Evolutionary conservation across 1,140 invertebrate species (phyloP), one percentile per base, ranked within the genome.

Genomic region (Spodoptera litura): DNA sequence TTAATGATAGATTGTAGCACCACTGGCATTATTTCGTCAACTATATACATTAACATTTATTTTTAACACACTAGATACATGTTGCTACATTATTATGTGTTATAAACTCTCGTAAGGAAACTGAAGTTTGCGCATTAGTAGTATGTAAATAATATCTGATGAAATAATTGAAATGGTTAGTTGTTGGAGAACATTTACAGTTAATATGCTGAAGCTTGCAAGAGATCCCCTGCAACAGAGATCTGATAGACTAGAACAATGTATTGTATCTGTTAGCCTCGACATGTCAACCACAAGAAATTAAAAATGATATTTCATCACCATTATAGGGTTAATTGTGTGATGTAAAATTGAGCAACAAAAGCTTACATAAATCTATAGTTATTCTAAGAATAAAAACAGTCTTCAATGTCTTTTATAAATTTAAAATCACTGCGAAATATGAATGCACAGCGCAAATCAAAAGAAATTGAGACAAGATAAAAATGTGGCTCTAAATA

Each of bases 291-390:
- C 49, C 58, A 73, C 31, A 73, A 64, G 62, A 31, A 66, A 79
- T 73, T 75, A 56, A 38, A 73, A 49, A 72, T 74, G 72, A 15
- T 80, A 61, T 83, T 61, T 75, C 59, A 84, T 83, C 77, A 79
- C 75, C 76, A 83, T 85, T 86, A 83, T 84, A 85, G 83, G 78
- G 80, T 78, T 71, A 53, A 80, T 61, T 73, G 80, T 80, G 73
- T 82, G 81, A 82, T 82, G 74, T 61, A 59, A 79, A 49, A 83
- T 87, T 88, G 89, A 91, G 86, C 88, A 89, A 89, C 82, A 59
- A 84, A 82, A 77, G 49, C 72, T 81, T 78, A 73, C 66, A 75
- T 81, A 71, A 78, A 78, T 83, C 76, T 81, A 87, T 78, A 77
- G 53, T 83, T 78, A 81, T 78, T 81, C 44, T 74, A 82, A 44